Base-by-base conservation (phyloP, 2,113 vertebrate genomes). In the Tragelaphus imberbis region DNA sequence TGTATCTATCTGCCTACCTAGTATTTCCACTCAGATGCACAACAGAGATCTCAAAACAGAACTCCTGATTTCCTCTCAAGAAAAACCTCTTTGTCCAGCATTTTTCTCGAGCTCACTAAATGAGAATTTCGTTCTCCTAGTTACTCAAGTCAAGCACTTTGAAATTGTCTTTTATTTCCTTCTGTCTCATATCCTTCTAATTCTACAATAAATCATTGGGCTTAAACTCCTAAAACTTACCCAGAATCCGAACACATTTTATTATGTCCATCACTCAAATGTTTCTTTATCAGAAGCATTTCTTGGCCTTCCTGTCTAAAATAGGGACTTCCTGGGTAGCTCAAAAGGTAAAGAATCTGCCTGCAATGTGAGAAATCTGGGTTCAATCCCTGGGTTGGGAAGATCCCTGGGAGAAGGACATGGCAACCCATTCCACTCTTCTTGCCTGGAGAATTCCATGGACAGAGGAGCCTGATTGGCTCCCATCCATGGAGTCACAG, bases 141-240 rank as follows among this genome's bases (percentile, higher is more conserved):
- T 49, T 40, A 49, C 36, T 77, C 13, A n/a, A 80, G 47, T 15
- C 25, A 11, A 55, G 94, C 55, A 19, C 51, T 40, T 87, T 59
- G 40, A 25, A 47, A 14, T 81, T 33, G 4, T 81, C 53, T 49
- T 87, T 59, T 40, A 25, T 79, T 84, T 80, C 27, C 61, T 77
- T 81, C 58, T 65, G 36, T 88, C 17, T 68, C 51, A 25, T 51
- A 81, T 51, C 23, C 55, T 89, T 96, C 44, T 49, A 88, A 13
- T 28, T 95, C 58, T 68, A 28, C 25, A 36, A 21, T 88, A 84
- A 90, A 49, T 86, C 59, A 53, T 81, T 10, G 7, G 33, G 30
- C 49, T 89, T 86, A 65, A 65, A 59, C 17, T 85, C 90, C 85
- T 79, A 61, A 97, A 97, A 93, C 81, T 93, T 91, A 93, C 19